Evolutionary conservation across 2,797 vertebrate species (phyloP).

Genomic region (Labeo calbasu): DNA sequence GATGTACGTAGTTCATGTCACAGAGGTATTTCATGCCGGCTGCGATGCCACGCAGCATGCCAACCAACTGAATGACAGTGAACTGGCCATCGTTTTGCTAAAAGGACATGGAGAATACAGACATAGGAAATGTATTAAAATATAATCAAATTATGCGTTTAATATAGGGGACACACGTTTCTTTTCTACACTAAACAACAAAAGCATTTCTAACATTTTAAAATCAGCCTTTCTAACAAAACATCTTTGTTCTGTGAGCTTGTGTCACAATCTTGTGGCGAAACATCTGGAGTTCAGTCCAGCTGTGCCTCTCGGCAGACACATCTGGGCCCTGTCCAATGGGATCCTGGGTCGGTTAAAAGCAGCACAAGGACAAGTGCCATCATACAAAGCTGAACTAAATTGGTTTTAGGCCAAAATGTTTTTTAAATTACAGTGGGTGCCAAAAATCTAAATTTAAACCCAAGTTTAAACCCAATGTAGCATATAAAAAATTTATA

Average conservation of each 20-base stretch:
- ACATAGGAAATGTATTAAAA: not conserved
- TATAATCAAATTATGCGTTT: not conserved
- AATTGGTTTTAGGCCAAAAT: not conserved
- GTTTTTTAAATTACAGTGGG: not conserved
- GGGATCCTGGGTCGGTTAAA: conserved; percentile 34
- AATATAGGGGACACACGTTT: not conserved
- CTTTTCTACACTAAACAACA: not conserved
- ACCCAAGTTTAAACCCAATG: not conserved
- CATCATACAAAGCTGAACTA: not conserved
- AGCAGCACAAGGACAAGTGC: conserved; percentile 27
- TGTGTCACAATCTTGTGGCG: conserved; percentile 30
- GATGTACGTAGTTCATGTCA: conserved; percentile 97
- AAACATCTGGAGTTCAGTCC: conserved; percentile 50
- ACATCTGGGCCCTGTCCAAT: conserved; percentile 52
- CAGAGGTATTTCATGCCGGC: conserved; percentile 96
- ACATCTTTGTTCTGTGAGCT: conserved; percentile 13
- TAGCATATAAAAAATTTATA: not conserved
- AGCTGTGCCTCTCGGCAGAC: conserved; percentile 57
- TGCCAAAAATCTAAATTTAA: not conserved
- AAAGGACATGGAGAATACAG: conserved; percentile 3
- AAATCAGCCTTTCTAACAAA: conserved; percentile 17
- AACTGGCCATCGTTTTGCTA: conserved; percentile 98
- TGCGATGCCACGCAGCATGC: conserved; percentile 93
- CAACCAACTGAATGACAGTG: conserved; percentile 96
- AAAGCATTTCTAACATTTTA: not conserved